Evolutionary conservation across 2,888 invertebrate genomes (phyloP), one percentile per base, ranked within the genome.

Genomic region (Melipona beecheii): DNA sequence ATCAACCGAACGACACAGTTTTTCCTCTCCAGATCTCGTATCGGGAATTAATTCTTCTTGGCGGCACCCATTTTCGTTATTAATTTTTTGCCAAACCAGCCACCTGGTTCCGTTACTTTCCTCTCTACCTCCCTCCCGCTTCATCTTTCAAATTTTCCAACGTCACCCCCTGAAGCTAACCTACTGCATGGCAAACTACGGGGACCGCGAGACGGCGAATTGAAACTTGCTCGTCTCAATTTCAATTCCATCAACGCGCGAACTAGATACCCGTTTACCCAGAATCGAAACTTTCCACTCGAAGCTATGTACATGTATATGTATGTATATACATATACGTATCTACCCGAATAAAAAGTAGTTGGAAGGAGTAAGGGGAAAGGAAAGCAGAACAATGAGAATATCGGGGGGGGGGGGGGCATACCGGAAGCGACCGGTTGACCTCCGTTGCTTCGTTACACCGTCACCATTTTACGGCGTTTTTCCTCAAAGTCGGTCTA

Each of bases 1-100:
- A 75, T 78, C 36, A 78, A 27, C 62, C 56, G 75, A 78, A 83
- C 72, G 83, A 75, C 83, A 84, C 71, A 70, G 71, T 83, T 83
- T 73, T 62, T n/a, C 9, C 43, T 62, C 27, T n/a, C 5, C 49
- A n/a, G 31, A 31, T 24, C 62, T 15, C 54, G 73, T 43, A 15
- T 50, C 27, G 9, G 71, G 24, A 15, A 74, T 84, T 68, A 78
- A 78, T 83, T 83, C 75, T 78, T 83, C 66, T 78, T 74, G 27
- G 1, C 27, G 27, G 27, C 27, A 1, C 36, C 62, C 50, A 73
- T 78, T 80, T 79, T 74, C 56, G 69, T 81, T 80, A 64, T 73
- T 69, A 73, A 80, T 81, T 19, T 21, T 31, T 13, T 15, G 15
- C 13, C 19, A 43, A 43, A 43, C 9, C 43, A 43, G 43, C 43